A percentile compares a stretch with the other conserved stretches of the same genome.
phyloP scores from a whole-genome alignment of 2,888 invertebrate genomes.

The Pyrgus malvae region DNA sequence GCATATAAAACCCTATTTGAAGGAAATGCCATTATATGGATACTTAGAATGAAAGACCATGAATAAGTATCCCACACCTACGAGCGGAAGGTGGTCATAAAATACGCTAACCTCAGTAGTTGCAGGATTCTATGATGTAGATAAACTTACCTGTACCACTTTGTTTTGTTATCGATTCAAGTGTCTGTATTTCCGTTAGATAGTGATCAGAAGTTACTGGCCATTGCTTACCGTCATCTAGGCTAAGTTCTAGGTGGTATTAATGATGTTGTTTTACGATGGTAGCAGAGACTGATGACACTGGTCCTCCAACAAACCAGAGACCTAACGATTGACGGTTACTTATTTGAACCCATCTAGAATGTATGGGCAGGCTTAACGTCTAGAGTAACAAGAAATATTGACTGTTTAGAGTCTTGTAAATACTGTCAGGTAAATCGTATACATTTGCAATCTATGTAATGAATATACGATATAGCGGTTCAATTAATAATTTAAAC shows the following conservation, averaged over 20 bases:
- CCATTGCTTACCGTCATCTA: not conserved
- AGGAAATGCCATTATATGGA: no score
- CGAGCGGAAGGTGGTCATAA: no score
- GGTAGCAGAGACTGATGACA: constrained; percentile 19
- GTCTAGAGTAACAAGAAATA: constrained; percentile 24
- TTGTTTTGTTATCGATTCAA: not conserved
- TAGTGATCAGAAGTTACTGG: not conserved
- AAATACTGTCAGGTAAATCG: no score
- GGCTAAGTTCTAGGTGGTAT: not conserved
- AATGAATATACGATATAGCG: not conserved
- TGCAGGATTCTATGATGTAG: no score
- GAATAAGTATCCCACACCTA: no score
- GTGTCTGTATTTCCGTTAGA: not conserved
- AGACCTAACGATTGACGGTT: constrained; percentile 15
- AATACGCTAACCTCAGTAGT: no score
- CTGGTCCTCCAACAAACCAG: constrained; percentile 5
- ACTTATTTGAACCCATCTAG: constrained; percentile 12
- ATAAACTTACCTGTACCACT: not conserved
- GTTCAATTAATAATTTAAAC: not conserved
- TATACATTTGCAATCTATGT: no score
- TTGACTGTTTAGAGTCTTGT: constrained; percentile 15
- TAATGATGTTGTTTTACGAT: constrained; percentile 9
- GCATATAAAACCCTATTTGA: no score
- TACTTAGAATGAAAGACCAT: no score
- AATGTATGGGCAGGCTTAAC: constrained; percentile 16